Base-by-base conservation (phyloP, 2,888 invertebrate genomes). In the Parapristionchus giblindavisi region DNA sequence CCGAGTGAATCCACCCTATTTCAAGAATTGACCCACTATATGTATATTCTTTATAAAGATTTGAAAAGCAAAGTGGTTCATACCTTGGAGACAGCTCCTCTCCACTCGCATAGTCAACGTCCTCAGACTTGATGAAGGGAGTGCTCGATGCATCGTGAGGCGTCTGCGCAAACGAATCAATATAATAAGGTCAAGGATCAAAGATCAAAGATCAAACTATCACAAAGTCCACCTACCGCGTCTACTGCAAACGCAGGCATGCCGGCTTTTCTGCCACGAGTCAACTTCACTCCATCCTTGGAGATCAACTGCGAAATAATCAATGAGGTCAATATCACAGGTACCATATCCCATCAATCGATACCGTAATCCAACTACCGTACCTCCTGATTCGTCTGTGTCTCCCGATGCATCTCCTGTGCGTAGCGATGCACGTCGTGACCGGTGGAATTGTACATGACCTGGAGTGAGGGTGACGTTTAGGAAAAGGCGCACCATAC, bases 371-470 rank as follows among this genome's bases (percentile, higher is more conserved):
- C 8, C 43, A 17, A 43, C 3, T 21, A 17, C 17, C 63, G 21
- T 2, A 65, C 63, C 63, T 43, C n/a, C n/a, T n/a, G n/a, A n/a
- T n/a, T n/a, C n/a, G n/a, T n/a, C n/a, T n/a, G n/a, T 21, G 63
- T 36, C 29, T 68, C 68, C 36, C 56, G 54, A 21, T 38, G 5
- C 56, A 56, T 56, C n/a, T 71, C 70, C 6, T 56, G 27, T 1
- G 56, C 70, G 36, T n/a, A 56, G 1, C 8, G 17, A 29, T 40
- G 40, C 21, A 40, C 21, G 36, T 71, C 70, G 34, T 71, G 70
- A 8, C 27, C 56, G 1, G 70, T 71, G 40, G 70, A 71, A 21
- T 71, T 71, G 70, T 38, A 71, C 70, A 71, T 71, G 27, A 40
- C 29, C 70, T 70, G 36, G n/a, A n/a, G n/a, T n/a, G n/a, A n/a